phyloP scores from a whole-genome alignment of 2,888 invertebrate species.

The Trissolcus brochymenae region DNA sequence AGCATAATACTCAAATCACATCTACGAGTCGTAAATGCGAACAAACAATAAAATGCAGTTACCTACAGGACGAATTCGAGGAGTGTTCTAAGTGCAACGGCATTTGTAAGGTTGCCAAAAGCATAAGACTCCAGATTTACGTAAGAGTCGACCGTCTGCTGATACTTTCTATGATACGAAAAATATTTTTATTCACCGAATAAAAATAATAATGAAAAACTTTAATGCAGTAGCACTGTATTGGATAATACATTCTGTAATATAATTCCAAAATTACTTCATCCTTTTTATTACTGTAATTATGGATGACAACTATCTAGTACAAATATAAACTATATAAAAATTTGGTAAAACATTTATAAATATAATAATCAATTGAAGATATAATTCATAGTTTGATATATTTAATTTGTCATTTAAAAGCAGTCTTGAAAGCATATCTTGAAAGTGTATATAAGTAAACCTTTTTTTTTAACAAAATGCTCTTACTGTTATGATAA shows the following conservation, averaged over 20 bases:
- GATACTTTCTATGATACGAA: slow-evolving; percentile 37
- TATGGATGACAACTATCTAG: too few relatives aligned
- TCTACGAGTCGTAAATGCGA: slow-evolving; percentile 45
- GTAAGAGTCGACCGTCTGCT: slow-evolving; percentile 46
- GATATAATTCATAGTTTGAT: too few relatives aligned
- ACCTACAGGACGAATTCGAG: slow-evolving; percentile 50
- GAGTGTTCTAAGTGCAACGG: slow-evolving; percentile 57
- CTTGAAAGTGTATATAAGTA: too few relatives aligned
- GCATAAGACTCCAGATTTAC: slow-evolving; percentile 58
- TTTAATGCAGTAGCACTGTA: slow-evolving; percentile 10
- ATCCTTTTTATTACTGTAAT: too few relatives aligned
- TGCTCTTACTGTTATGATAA: too few relatives aligned
- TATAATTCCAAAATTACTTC: too few relatives aligned
- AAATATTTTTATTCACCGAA: slow-evolving; percentile 42
- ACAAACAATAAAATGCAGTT: slow-evolving; percentile 55
- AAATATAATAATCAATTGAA: too few relatives aligned
- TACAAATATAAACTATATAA: too few relatives aligned
- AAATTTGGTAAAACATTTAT: too few relatives aligned
- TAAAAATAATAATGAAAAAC: slow-evolving; percentile 40
- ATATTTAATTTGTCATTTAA: too few relatives aligned
- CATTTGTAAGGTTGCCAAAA: slow-evolving; percentile 60
- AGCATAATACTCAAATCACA: slow-evolving; percentile 50
- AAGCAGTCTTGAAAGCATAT: too few relatives aligned
- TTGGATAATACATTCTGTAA: background rate
- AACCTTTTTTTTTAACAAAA: too few relatives aligned